Evolutionary conservation across 2,888 invertebrate species (phyloP).

Genomic region (Oscheius sp.): DNA sequence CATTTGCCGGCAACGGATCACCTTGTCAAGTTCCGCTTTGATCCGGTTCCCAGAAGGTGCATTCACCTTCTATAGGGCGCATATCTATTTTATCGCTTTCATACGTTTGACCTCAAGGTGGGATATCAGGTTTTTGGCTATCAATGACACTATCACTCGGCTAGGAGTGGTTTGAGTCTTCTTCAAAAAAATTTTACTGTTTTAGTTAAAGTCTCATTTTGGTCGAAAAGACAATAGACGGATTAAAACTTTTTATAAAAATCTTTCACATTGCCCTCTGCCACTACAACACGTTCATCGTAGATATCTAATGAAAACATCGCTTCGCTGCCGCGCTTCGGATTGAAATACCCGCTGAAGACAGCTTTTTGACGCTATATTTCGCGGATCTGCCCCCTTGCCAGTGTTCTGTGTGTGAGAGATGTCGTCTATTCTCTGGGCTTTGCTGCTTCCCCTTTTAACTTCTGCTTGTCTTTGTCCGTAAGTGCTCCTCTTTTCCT

Average conservation of each 20-base stretch:
- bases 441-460: slow-evolving; percentile 15
- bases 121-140: slow-evolving; percentile 10
- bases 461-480: slow-evolving; percentile 17
- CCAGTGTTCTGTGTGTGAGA: slow-evolving; percentile 26
- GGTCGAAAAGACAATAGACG: background rate
- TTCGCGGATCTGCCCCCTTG: slow-evolving; percentile 22
- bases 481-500: slow-evolving; percentile 1
- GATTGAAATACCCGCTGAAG: slow-evolving; percentile 36
- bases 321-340: slow-evolving; percentile 31
- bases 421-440: slow-evolving; percentile 12
- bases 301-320: slow-evolving; percentile 33
- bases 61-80: background rate
- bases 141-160: background rate
- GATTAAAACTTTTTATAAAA: background rate
- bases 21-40: slow-evolving; percentile 24
- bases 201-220: background rate
- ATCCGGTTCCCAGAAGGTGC: slow-evolving; percentile 6
- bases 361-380: slow-evolving; percentile 33
- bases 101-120: background rate
- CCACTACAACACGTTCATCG: slow-evolving; percentile 30
- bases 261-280: slow-evolving; percentile 9
- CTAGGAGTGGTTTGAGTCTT: background rate
- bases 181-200: background rate
- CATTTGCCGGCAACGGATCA: slow-evolving; percentile 18
- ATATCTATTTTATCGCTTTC: slow-evolving; percentile 18